Evolutionary conservation across 2,113 vertebrate species (phyloP).

Genomic region (Synchiropus splendidus): DNA sequence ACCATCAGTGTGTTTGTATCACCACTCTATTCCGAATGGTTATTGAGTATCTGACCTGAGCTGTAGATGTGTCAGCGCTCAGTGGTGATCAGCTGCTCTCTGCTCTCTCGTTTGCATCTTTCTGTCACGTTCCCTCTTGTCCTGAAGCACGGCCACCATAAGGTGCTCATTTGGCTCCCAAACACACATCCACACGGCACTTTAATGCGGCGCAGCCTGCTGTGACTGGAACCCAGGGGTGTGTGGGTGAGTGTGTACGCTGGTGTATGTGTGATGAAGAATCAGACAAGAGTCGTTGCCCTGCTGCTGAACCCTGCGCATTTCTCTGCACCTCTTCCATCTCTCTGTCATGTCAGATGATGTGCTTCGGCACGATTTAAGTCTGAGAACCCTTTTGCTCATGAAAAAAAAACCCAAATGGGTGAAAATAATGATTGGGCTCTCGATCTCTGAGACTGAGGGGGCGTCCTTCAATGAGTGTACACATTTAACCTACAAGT

Average conservation of each 20-base stretch:
- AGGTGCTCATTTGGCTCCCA: slow-evolving; percentile 24
- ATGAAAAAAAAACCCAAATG: too few species aligned
- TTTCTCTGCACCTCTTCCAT: slow-evolving; percentile 29
- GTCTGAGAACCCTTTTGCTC: too few species aligned
- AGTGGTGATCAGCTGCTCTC: too few species aligned
- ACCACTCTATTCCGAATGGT: too few species aligned
- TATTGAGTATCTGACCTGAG: too few species aligned
- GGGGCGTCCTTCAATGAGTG: too few species aligned
- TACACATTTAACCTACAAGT: too few species aligned
- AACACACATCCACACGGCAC: slow-evolving; percentile 14
- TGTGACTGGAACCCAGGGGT: slow-evolving; percentile 24
- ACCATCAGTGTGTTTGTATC: too few species aligned
- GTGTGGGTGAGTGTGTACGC: slow-evolving; percentile 5
- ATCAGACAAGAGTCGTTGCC: slow-evolving; percentile 42
- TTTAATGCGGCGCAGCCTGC: slow-evolving; percentile 29
- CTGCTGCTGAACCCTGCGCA: slow-evolving; percentile 47
- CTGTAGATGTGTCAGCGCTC: not conserved
- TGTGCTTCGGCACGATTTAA: not conserved
- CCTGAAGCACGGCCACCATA: slow-evolving; percentile 8
- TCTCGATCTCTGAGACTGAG: too few species aligned
- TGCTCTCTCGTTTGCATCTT: not conserved
- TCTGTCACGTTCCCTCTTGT: not conserved
- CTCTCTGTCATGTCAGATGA: slow-evolving; percentile 20
- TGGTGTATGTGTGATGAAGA: slow-evolving; percentile 35
- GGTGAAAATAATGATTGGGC: too few species aligned